Conservation (phyloP, 2,797 vertebrate species). For the Rousettus madagascariensis region DNA sequence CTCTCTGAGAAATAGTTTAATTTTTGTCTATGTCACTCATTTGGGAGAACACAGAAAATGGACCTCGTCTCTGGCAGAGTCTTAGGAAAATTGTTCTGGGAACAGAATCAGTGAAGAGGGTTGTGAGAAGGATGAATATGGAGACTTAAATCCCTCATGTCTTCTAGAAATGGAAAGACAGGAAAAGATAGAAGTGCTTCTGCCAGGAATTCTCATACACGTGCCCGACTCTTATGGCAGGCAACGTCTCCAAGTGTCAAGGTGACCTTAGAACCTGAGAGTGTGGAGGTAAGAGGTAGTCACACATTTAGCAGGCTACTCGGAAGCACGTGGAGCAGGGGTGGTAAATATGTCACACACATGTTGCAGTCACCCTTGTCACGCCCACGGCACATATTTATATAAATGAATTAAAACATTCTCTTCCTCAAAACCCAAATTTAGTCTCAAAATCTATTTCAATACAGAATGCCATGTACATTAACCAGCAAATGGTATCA, state of each 20-base stretch:
- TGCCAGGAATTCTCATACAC: not conserved
- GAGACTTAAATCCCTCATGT: not conserved
- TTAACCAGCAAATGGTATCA: not conserved
- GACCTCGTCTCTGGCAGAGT: not conserved
- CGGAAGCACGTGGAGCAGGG: not conserved
- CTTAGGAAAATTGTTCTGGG: slow-evolving; percentile 43
- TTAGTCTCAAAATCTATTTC: not conserved
- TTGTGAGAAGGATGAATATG: slow-evolving; percentile 16
- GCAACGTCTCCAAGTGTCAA: not conserved
- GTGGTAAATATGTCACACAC: not conserved
- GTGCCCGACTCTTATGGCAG: not conserved
- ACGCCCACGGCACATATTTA: not conserved
- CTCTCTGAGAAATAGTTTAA: not conserved
- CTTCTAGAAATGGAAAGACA: slow-evolving; percentile 9
- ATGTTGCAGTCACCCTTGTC: not conserved
- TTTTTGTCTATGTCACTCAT: slow-evolving; percentile 22
- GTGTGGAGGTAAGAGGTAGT: not conserved
- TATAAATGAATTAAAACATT: not conserved
- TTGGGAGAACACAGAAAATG: slow-evolving; percentile 26
- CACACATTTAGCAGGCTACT: not conserved
- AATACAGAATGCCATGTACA: not conserved
- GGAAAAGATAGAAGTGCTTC: not conserved
- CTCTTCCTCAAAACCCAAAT: not conserved
- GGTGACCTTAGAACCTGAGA: not conserved
- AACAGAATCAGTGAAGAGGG: not conserved